Evolutionary conservation across 2,888 invertebrate species (phyloP).

Genomic region (Aphodius granarius): DNA sequence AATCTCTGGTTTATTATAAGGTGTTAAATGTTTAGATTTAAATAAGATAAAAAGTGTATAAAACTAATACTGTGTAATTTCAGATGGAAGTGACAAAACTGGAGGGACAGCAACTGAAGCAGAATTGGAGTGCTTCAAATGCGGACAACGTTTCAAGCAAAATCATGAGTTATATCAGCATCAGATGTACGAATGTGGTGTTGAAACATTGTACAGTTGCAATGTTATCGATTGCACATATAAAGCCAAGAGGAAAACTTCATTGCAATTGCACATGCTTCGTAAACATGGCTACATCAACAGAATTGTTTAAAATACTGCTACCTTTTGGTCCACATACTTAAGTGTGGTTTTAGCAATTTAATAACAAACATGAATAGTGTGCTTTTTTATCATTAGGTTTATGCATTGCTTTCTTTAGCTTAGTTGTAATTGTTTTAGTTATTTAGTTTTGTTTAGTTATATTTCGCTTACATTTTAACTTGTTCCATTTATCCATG

Average conservation of each 20-base stretch:
- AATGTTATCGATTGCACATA: constrained; percentile 26
- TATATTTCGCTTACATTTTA: no score
- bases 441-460: no score
- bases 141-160: not conserved
- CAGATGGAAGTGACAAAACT: not conserved
- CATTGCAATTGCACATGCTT: constrained; percentile 28
- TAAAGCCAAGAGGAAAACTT: constrained; percentile 31
- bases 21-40: no score
- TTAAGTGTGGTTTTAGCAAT: no score
- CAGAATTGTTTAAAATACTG: not conserved
- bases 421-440: no score
- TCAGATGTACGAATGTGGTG: constrained; percentile 22
- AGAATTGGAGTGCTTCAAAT: not conserved
- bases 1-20: no score
- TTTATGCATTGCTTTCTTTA: no score
- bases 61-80: not conserved
- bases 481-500: no score
- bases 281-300: constrained; percentile 23
- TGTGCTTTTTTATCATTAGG: no score
- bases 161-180: constrained; percentile 3
- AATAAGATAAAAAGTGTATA: not conserved
- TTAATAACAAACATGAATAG: no score
- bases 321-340: no score
- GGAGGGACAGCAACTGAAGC: not conserved
- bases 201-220: constrained; percentile 19